Base-by-base conservation (phyloP, 2,888 invertebrate species). In the Tetranychus truncatus region DNA sequence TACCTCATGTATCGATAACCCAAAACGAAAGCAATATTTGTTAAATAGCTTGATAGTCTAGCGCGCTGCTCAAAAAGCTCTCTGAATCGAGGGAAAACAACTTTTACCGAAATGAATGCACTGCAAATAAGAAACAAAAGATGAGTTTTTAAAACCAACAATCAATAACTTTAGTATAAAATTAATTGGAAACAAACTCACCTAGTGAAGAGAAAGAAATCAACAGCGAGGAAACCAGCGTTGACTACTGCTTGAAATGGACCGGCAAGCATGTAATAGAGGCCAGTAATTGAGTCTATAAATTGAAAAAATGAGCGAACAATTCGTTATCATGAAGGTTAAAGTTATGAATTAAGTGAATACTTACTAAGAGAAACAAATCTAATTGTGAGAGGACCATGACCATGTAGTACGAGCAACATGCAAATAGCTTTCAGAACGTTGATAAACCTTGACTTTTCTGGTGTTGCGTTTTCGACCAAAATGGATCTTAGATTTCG, bases 341-440 rank as follows among this genome's bases (percentile, higher is more conserved):
- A 1, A 6, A 20, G 11, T 2, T 20, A 66, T 20, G 20, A 66
- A 7, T 66, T 6, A 15, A 11, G 6, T 7, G 15, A 66, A 15
- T 69, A 69, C 69, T 69, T 5, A 69, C 69, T 69, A 6, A 24
- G 11, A 5, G 69, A 69, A 20, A 69, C 69, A 8, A 69, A 69
- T 20, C 69, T 18, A 6, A 69, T 24, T 3, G 34, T 24, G 11
- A 69, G 11, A 21, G 20, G 20, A 11, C 21, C 20, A 9, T 69
- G 69, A 11, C 69, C 69, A 21, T 69, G 69, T 20, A 69, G 34
- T 9, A 69, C 69, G 69, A 69, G 69, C 11, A 69, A 24, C 69
- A 69, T 69, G 21, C 21, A 69, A 20, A 69, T 20, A 11, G 69
- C 69, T 69, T 69, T 69, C 20, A 69, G 7, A 6, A 69, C 34